Evolutionary conservation across 2,113 vertebrate species (phyloP), one percentile per base, ranked within the genome.

Genomic region (Cacatua alba): DNA sequence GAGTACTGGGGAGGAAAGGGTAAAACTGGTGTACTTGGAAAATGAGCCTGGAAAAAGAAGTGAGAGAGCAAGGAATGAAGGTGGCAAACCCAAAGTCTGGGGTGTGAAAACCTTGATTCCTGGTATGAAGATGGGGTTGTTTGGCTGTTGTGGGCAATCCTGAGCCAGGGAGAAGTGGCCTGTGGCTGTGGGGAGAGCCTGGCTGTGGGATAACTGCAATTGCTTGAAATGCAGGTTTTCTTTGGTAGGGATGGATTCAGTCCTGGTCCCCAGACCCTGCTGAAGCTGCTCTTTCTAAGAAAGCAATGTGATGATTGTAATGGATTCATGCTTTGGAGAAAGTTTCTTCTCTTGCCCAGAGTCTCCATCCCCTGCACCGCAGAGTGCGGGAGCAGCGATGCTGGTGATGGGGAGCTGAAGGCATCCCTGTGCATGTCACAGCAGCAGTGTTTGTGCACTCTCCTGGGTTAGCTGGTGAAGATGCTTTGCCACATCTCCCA

Each of bases 301-400:
- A 16, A 12, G 13, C 5, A 29, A 5, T 0, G 2, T 17, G 33
- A 12, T 37, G 11, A 9, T 19, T 68, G 33, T 19, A 25, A 29
- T 29, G 46, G 6, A 1, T 68, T 65, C 25, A 39, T 91, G 64
- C 39, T 81, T 84, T 68, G 64, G 14, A 86, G 26, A 43, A 57
- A 70, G 37, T 6, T 57, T 44, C 26, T 82, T 23, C 17, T 92
- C 21, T 82, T 88, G 46, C 19, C 28, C 57, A 15, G 31, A 90
- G 13, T 48, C n/a, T 63, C 57, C 20, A 1, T 14, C 20, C 59
- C 48, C 51, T 59, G 44, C n/a, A 3, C 9, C 13, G 35, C 0
- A 0, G 63, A 8, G 14, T 0, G 2, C 0, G 1, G 37, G 46
- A 79, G 48, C 76, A 19, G 37, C 0, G 0, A 14, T n/a, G 46